Conservation (phyloP, 2,113 vertebrate genomes). For the Pluvianellus socialis region DNA sequence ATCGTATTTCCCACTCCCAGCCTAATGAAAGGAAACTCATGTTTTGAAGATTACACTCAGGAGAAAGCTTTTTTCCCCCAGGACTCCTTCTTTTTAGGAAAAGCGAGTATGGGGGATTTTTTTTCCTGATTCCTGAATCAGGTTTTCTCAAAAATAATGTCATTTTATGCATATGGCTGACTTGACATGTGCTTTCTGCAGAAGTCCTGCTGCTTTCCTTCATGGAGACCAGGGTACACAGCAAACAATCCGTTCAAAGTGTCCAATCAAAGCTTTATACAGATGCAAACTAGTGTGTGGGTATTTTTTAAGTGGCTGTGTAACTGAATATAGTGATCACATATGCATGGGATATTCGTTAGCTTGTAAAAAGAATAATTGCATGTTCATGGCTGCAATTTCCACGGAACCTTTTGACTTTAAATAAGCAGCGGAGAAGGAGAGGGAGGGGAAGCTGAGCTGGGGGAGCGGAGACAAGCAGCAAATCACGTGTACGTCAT, state of each 20-base stretch:
- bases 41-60: background rate
- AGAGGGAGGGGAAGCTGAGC: background rate
- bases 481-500: background rate
- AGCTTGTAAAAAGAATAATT: conserved; percentile 22
- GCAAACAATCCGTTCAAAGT: conserved; percentile 14
- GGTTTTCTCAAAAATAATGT: background rate
- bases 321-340: conserved; percentile 5
- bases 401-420: background rate
- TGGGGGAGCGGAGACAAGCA: background rate
- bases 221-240: background rate
- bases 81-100: background rate
- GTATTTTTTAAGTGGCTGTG: conserved; percentile 5
- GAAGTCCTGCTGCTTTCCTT: background rate
- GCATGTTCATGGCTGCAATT: background rate
- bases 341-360: background rate
- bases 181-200: background rate
- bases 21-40: conserved; percentile 2
- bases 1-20: conserved; percentile 7
- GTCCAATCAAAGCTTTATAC: background rate
- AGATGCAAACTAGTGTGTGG: conserved; percentile 15
- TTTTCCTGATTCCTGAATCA: background rate
- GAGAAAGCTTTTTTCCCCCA: background rate
- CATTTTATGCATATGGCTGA: background rate
- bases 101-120: background rate
- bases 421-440: background rate